These are phyloP conservation scores for Antheraea yamamai DNA, from an alignment of 2,888 invertebrate species.

Conservation along the genomic window DNA sequence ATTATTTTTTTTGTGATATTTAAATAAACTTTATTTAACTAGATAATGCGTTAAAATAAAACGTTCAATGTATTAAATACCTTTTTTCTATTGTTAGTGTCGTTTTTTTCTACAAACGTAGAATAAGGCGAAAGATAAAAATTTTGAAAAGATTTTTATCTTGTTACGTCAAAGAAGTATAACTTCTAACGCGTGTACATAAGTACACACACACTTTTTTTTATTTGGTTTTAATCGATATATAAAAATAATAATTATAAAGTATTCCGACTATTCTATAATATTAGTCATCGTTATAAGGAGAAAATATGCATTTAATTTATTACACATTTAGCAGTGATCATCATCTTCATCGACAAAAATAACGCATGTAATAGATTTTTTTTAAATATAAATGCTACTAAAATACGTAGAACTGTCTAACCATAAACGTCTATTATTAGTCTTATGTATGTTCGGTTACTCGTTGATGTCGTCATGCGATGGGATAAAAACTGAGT, in stretches of 20 bases:
- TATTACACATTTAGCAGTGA: not conserved
- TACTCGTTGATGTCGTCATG: slow-evolving; percentile 46
- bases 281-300: not conserved
- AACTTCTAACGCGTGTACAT: no score
- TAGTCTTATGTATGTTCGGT: slow-evolving; percentile 40
- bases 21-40: no score
- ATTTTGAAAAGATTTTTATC: no score
- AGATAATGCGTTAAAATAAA: no score
- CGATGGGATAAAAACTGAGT: slow-evolving; percentile 59
- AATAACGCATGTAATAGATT: not conserved
- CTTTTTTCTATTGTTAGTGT: no score
- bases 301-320: not conserved
- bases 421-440: slow-evolving; percentile 45
- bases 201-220: no score
- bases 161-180: no score
- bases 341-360: not conserved
- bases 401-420: slow-evolving; percentile 19
- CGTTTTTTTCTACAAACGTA: no score
- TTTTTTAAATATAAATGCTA: not conserved
- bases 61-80: no score
- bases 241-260: not conserved
- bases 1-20: no score
- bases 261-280: not conserved
- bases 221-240: no score
- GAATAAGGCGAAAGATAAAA: no score